A percentile compares a stretch with the other conserved stretches of the same genome.
These are phyloP conservation scores for Pterobdella sp. DNA, from an alignment of 2,888 invertebrate genomes.

Conservation along the genomic window DNA sequence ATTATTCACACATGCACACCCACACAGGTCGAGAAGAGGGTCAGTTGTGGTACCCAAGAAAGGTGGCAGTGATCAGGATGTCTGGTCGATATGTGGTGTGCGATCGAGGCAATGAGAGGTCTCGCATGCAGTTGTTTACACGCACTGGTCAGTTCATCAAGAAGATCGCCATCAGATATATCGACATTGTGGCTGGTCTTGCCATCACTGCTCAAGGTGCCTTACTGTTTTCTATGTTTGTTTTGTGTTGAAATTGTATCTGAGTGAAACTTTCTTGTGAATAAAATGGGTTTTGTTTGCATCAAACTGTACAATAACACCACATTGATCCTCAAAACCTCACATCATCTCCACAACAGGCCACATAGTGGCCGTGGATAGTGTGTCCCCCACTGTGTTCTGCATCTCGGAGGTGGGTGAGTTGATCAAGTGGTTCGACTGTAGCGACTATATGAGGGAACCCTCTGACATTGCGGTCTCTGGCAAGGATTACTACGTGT, in stretches of 20 bases:
- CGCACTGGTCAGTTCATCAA: constrained; percentile 89
- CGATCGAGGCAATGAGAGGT: constrained; percentile 89
- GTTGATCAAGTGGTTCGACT: constrained; percentile 89
- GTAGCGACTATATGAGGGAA: constrained; percentile 93
- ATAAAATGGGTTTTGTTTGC: too few relatives aligned
- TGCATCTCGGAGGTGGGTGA: constrained; percentile 85
- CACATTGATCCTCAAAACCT: neutral
- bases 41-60: constrained; percentile 91
- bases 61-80: constrained; percentile 63
- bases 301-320: neutral
- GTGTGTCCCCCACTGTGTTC: constrained; percentile 91
- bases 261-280: too few relatives aligned
- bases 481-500: constrained; percentile 79
- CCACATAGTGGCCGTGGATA: constrained; percentile 90
- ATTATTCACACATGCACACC: neutral
- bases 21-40: constrained; percentile 66
- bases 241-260: too few relatives aligned
- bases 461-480: constrained; percentile 92
- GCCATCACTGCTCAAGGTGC: constrained; percentile 79
- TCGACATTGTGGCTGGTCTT: constrained; percentile 71
- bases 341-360: constrained; percentile 42
- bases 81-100: constrained; percentile 68
- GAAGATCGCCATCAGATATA: constrained; percentile 69
- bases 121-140: constrained; percentile 93
- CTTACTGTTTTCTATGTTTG: constrained; percentile 6